Evolutionary conservation across 1,140 invertebrate genomes (phyloP), one percentile per base, ranked within the genome.

Genomic region (Drosophila micromelanica): DNA sequence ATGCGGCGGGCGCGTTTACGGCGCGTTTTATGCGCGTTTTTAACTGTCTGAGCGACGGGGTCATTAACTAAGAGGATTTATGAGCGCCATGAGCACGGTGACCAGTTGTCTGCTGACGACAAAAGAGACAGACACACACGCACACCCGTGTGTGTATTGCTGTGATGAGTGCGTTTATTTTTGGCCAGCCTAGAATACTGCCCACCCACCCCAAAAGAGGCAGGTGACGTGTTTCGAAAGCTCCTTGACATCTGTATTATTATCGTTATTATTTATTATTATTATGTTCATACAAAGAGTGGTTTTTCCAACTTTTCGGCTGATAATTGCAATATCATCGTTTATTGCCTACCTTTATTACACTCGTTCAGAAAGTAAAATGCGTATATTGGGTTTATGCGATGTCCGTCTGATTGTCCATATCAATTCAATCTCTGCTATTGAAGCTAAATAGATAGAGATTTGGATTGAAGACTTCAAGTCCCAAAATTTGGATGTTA

Each of bases 31-130:
- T 84, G 73, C 73, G 76, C 67, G 65, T 76, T 82, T 76, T 87
- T 87, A 87, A 87, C 84, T 71, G 82, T 79, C 82, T 87, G 82
- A 76, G 63, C 82, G 82, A 86, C 82, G 82, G 78, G 82, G 82
- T 86, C 82, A 86, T 86, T 86, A 86, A 86, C 82, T 86, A 86
- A 76, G 82, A 82, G 82, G 84, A 86, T 86, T 86, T 86, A 86
- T 86, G 82, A 87, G 82, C 71, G 60, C 77, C 73, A 75, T 73
- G 55, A 54, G 78, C 43, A 46, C 60, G 68, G 74, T 65, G 76
- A 76, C 65, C 62, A 65, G 62, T 57, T 77, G 65, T 70, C 59
- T 74, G 51, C 64, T 30, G 49, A 49, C 51, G 51, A 46, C 61
- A 30, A 59, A 15, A 45, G 27, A 32, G n/a, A 20, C 48, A 5